phyloP scores from a whole-genome alignment of 2,888 invertebrate genomes.

The Amphiduros pacificus region DNA sequence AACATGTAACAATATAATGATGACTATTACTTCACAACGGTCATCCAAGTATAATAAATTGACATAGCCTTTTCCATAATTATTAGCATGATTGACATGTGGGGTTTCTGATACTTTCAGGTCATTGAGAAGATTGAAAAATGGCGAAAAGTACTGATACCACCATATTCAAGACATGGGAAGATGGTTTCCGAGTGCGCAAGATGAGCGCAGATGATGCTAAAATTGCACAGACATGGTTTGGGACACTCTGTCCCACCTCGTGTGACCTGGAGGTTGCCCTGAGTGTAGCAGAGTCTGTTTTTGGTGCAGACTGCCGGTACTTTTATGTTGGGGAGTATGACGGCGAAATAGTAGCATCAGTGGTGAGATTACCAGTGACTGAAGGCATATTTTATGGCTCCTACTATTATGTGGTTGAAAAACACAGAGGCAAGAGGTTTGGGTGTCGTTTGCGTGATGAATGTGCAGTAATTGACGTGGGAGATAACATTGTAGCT shows the following conservation, averaged over 20 bases:
- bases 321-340: constrained; percentile 12
- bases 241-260: constrained; percentile 18
- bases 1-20: no score
- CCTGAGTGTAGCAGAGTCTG: no score
- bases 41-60: no score
- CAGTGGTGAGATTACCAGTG: constrained; percentile 1
- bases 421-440: neutral
- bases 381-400: constrained; percentile 13
- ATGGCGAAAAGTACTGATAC: neutral
- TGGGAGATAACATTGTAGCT: constrained; percentile 14
- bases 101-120: neutral
- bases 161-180: constrained; percentile 5
- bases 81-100: no score
- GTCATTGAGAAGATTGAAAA: neutral
- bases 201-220: constrained; percentile 20
- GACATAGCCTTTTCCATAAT: no score
- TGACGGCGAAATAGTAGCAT: constrained; percentile 15
- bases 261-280: constrained; percentile 22
- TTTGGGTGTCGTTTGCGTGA: constrained; percentile 13
- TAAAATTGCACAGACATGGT: constrained; percentile 17
- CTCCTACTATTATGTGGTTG: constrained; percentile 15
- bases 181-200: constrained; percentile 22
- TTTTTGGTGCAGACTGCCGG: constrained; percentile 5
- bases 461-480: constrained; percentile 14
- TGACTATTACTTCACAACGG: no score